Conservation (phyloP, 2,797 vertebrate species). For the Balearica regulorum region DNA sequence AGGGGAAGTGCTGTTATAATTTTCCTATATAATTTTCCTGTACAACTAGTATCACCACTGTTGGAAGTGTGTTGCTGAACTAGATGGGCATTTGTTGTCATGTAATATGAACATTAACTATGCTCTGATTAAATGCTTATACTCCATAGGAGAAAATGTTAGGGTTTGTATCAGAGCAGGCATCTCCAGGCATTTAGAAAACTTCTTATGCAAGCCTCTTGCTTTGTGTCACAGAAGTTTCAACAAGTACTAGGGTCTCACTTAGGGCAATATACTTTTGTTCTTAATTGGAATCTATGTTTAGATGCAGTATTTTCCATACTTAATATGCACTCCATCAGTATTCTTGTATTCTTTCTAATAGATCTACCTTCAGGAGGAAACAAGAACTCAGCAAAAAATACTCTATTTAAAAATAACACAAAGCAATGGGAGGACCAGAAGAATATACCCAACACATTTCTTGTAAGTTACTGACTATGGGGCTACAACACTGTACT, state of each 20-base stretch:
- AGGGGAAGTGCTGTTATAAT: not conserved
- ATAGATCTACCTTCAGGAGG: constrained; percentile 12
- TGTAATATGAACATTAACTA: not conserved
- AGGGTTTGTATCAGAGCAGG: not conserved
- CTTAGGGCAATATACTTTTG: not conserved
- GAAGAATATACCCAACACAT: not conserved
- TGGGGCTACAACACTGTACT: not conserved
- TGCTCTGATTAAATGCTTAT: not conserved
- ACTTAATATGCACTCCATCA: not conserved
- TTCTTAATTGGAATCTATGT: not conserved
- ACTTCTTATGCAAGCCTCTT: not conserved
- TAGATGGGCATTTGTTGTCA: not conserved
- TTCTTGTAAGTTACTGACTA: constrained; percentile 50
- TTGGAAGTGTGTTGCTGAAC: not conserved
- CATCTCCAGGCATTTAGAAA: not conserved
- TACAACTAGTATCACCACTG: rapidly evolving
- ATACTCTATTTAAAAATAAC: not conserved
- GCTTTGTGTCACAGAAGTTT: not conserved
- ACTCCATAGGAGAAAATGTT: not conserved
- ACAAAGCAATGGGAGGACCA: constrained; percentile 34
- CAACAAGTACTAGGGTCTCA: not conserved
- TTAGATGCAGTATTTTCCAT: not conserved
- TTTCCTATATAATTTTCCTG: not conserved
- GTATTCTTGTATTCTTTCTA: not conserved
- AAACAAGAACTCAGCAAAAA: not conserved